A percentile compares a stretch with the other conserved stretches of the same genome.
Conservation (phyloP, 2,888 invertebrate genomes). For the Chironomus riparius region DNA sequence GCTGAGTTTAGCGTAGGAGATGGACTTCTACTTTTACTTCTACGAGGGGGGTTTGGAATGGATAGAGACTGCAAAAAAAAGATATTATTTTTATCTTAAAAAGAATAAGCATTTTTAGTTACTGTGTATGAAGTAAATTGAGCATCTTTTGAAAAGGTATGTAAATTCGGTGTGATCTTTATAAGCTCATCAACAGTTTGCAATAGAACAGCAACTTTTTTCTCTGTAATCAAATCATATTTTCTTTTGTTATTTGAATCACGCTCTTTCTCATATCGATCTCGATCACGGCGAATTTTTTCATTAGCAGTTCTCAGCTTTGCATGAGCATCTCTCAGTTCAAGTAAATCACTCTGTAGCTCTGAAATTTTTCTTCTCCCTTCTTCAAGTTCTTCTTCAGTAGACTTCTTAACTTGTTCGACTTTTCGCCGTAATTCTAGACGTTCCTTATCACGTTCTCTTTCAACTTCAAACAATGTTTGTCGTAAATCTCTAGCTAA, state of each 20-base stretch:
- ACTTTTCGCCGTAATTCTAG: conserved; percentile 76
- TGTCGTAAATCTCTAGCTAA: conserved; percentile 79
- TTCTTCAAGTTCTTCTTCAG: conserved; percentile 84
- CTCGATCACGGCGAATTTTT: conserved; percentile 77
- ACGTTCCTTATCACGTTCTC: conserved; percentile 81
- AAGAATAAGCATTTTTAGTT: neutral
- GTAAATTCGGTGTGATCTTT: conserved; percentile 64
- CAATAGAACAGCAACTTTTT: conserved; percentile 60
- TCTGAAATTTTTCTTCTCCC: conserved; percentile 74
- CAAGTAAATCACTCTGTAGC: conserved; percentile 78
- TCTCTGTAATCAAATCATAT: conserved; percentile 56
- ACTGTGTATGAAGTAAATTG: conserved; percentile 34
- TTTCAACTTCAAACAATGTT: conserved; percentile 80
- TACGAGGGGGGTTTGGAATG: conserved; percentile 35
- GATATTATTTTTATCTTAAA: neutral
- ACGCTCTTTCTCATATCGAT: conserved; percentile 72
- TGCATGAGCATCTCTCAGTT: conserved; percentile 83
- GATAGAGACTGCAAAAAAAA: neutral
- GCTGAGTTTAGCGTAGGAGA: conserved; percentile 31
- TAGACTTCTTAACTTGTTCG: conserved; percentile 73
- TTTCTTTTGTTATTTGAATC: conserved; percentile 50
- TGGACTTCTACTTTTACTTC: conserved; percentile 37
- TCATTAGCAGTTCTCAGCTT: conserved; percentile 85
- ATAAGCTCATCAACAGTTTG: conserved; percentile 73
- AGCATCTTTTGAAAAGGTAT: conserved; percentile 40